Evolutionary conservation across 2,888 invertebrate species (phyloP).

Genomic region (Microctonus brassicae): DNA sequence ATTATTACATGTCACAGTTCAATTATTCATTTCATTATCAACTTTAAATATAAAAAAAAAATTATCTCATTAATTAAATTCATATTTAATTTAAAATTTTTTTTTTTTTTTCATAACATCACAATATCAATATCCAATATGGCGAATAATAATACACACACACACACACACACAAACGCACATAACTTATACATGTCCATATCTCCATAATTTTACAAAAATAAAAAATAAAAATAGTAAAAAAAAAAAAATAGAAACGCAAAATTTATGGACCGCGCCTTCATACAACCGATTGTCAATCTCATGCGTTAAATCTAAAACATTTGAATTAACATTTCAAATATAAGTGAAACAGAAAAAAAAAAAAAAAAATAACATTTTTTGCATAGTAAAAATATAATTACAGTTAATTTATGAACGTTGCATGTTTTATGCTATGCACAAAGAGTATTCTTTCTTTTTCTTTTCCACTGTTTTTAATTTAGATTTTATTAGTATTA

Average conservation of each 20-base stretch:
- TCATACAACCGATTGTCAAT: constrained; percentile 7
- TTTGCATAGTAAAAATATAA: constrained; percentile 34
- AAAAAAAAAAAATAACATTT: constrained; percentile 3
- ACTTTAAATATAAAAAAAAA: no score
- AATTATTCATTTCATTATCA: no score
- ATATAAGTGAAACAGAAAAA: constrained; percentile 17
- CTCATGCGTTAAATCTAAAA: constrained; percentile 22
- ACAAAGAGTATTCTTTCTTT: constrained; percentile 31
- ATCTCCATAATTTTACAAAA: no score
- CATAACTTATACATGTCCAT: no score
- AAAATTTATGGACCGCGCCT: constrained; percentile 9
- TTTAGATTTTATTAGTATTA: background rate
- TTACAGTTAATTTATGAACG: constrained; percentile 39
- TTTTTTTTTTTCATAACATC: no score
- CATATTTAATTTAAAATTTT: no score
- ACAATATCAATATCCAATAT: no score
- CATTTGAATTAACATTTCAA: constrained; percentile 33
- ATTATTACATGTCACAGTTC: no score
- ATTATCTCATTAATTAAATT: no score
- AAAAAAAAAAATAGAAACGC: background rate
- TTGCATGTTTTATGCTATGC: constrained; percentile 32
- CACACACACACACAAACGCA: no score
- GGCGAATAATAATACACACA: no score
- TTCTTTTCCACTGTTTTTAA: background rate
- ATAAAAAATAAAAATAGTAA: no score